Base-by-base conservation (phyloP, 1,140 invertebrate species). In the Maniola jurtina region DNA sequence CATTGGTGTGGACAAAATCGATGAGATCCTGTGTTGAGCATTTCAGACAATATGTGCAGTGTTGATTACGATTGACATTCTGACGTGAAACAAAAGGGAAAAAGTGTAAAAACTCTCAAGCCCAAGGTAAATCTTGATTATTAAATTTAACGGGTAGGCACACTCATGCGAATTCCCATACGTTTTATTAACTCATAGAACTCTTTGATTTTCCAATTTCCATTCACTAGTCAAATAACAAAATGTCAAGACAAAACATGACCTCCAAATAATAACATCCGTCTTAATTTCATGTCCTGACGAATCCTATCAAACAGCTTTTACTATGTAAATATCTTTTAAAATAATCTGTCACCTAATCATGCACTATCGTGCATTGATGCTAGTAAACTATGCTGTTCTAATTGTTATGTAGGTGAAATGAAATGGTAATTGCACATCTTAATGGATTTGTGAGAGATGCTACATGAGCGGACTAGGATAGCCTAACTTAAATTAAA, bases 21-120 rank as follows among this genome's bases (percentile, higher is more conserved):
- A 81, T 79, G 81, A 73, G 73, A 86, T 83, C 76, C 72, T 83
- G 80, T 81, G 73, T 75, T 64, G 67, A 79, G 76, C 80, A 73
- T 71, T 71, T 75, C 58, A 71, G 68, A 83, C 86, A 88, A 83
- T 88, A 90, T 88, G 86, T 87, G 84, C 79, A 78, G 84, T 89
- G 85, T 86, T 89, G 79, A 90, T 88, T 85, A 80, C 85, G 79
- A 83, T 83, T 90, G 86, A 88, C 84, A 84, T 45, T 87, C 80
- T 87, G 74, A 73, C 80, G 75, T 71, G 69, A 75, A 89, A 87
- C 83, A 86, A 84, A 81, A 88, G 81, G 80, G 83, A 85, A 87
- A 84, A 67, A 71, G 71, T 68, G 50, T 66, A 69, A 72, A 60
- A 61, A 68, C 64, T 64, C 56, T 61, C 14, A 48, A 68, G 64